phyloP scores from a whole-genome alignment of 2,888 invertebrate genomes.

The Xestia sexstrigata region DNA sequence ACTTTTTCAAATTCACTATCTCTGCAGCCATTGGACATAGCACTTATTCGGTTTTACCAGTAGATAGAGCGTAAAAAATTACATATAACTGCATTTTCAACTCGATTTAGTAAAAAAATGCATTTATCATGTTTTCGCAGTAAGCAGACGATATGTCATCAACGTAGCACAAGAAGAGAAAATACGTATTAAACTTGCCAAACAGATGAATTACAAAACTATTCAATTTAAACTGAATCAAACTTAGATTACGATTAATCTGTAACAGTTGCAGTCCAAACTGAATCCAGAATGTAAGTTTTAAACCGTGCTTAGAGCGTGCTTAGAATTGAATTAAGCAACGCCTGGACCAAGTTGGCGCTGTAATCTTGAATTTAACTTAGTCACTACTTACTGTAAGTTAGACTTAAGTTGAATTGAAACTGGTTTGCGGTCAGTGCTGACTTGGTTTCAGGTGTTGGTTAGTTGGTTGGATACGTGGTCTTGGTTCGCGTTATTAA shows the following conservation, averaged over 20 bases:
- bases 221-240: conserved; percentile 54
- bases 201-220: conserved; percentile 41
- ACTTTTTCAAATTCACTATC: no score
- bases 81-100: no score
- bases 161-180: no score
- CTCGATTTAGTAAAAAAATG: no score
- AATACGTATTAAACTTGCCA: no score
- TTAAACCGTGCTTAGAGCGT: conserved; percentile 75
- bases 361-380: conserved; percentile 75
- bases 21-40: no score
- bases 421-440: conserved; percentile 61
- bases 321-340: conserved; percentile 81
- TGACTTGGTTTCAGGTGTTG: conserved; percentile 49
- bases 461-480: conserved; percentile 22
- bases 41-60: no score
- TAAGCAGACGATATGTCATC: no score
- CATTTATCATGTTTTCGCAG: no score
- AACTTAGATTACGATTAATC: conserved; percentile 63
- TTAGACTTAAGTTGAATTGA: conserved; percentile 61
- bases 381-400: conserved; percentile 67
- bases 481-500: background rate
- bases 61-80: no score
- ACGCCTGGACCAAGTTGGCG: conserved; percentile 71
- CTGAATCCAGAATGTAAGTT: conserved; percentile 69
- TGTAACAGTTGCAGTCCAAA: conserved; percentile 61